Base-by-base conservation (phyloP, 2,113 vertebrate genomes). In the Syrrhaptes paradoxus region DNA sequence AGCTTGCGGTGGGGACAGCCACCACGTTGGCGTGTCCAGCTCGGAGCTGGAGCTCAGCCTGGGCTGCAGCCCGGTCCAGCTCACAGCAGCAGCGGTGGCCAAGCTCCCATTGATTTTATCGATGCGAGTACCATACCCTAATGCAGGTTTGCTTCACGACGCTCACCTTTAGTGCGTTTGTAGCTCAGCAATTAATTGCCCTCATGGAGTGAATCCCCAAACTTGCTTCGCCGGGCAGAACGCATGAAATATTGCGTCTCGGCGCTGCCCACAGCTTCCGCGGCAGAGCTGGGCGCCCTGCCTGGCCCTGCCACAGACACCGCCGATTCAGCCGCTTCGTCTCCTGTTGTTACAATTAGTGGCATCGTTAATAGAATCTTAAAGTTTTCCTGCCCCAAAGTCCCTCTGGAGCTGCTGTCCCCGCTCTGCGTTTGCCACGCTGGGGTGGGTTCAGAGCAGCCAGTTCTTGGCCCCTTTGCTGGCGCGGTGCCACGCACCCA, bases 131-230 rank as follows among this genome's bases (percentile, higher is more conserved):
- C 4, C 32, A 46, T 63, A 3, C 62, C 70, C 75, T 57, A 26
- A 70, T 65, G 80, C 73, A 67, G 84, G 36, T 77, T 58, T 31
- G 59, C 91, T 88, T 82, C 22, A 0, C 9, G 2, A 17, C 0
- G 59, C 67, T 90, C 80, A 62, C 88, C 88, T 85, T 41, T 51
- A 83, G 80, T 38, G 5, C 15, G 0, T 38, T 43, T 48, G 77
- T 31, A 87, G 93, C 87, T 34, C 78, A 9, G 85, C 91, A 94
- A 96, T 96, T 95, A 90, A 96, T 96, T 95, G 59, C 61, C 83
- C 4, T 4, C 49, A 1, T 3, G 51, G 57, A 76, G 32, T 5
- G 26, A 51, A 73, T 31, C 88, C 83, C 67, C 68, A 17, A 4
- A 24, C 3, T 34, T 20, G 29, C 85, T 80, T 51, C 0, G 1